Conservation (phyloP, 2,797 vertebrate genomes). For the Iguana delicatissima region DNA sequence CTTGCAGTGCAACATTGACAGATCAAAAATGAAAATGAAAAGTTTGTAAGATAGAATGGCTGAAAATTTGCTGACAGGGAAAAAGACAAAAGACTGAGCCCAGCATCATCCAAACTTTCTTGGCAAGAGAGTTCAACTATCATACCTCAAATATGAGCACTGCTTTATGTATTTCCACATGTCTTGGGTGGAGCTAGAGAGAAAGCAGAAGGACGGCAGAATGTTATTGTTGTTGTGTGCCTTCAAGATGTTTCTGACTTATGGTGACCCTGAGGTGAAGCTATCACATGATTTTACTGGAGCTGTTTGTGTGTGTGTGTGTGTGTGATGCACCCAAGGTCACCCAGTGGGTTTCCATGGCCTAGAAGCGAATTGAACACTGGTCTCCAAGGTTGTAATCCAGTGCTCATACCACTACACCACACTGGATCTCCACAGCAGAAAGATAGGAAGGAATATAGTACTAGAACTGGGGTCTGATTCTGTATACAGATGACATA, state of each 20-base stretch:
- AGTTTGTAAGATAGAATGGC: neutral
- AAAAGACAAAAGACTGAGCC: neutral
- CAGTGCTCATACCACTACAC: no score
- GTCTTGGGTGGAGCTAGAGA: neutral
- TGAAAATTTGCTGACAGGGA: conserved; percentile 5
- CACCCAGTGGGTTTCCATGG: no score
- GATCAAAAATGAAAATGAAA: conserved; percentile 5
- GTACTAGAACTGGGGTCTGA: neutral
- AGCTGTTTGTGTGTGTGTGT: no score
- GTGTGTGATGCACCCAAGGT: no score
- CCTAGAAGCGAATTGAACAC: no score
- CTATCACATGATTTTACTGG: no score
- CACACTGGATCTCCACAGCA: no score
- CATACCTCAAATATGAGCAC: neutral
- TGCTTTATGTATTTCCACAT: neutral
- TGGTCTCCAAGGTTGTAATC: no score
- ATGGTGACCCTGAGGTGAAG: no score
- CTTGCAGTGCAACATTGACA: conserved; percentile 43
- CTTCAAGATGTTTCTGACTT: no score
- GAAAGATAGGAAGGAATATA: neutral
- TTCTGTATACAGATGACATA: neutral
- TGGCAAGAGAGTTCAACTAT: neutral
- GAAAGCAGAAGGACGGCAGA: neutral
- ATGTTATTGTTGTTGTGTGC: no score
- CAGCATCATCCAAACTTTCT: neutral